Base-by-base conservation (phyloP, 53 echinoderm and acorn worm genomes). In the Echinometra lucunter region DNA sequence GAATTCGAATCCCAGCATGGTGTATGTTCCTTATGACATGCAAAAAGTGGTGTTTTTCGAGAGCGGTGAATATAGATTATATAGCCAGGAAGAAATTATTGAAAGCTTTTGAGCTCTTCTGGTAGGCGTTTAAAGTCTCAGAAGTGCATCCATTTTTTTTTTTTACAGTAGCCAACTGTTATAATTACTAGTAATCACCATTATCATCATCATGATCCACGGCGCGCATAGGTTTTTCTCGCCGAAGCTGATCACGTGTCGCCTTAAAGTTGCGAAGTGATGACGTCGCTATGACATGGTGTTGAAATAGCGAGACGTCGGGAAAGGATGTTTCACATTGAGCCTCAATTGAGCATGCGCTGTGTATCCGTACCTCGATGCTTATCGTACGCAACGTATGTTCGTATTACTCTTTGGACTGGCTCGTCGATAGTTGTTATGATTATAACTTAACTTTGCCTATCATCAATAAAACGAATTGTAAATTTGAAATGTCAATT, bases 251-350 rank as follows among this genome's bases (percentile, higher is more conserved):
- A 35, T 72, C 72, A 72, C 72, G 72, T 72, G 72, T 72, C 72
- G 35, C 72, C 72, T 72, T 32, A 72, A 72, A 72, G 32, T 72
- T 35, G 72, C 15, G 72, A 72, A 72, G 32, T 12, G 32, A 72
- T 72, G 72, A 72, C 72, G 72, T 72, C 72, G 35, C 72, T n/a
- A 34, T 72, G 72, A 30, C 72, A 72, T 72, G 72, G 72, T 72
- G 72, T 72, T 72, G 72, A 72, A 72, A 72, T 32, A 72, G 72
- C 35, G 72, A 72, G 72, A 72, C 72, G 35, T 72, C 72, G 72
- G 34, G 32, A 72, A 72, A 72, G 72, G 72, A 72, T 72, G 72
- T 72, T 72, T 72, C 72, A 15, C 35, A 72, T 72, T 72, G 72
- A 72, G 72, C 32, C 72, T 32, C 72, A 72, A 72, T 72, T 72